phyloP scores from a whole-genome alignment of 2,113 vertebrate species.

The Forbesichthys agassizii region DNA sequence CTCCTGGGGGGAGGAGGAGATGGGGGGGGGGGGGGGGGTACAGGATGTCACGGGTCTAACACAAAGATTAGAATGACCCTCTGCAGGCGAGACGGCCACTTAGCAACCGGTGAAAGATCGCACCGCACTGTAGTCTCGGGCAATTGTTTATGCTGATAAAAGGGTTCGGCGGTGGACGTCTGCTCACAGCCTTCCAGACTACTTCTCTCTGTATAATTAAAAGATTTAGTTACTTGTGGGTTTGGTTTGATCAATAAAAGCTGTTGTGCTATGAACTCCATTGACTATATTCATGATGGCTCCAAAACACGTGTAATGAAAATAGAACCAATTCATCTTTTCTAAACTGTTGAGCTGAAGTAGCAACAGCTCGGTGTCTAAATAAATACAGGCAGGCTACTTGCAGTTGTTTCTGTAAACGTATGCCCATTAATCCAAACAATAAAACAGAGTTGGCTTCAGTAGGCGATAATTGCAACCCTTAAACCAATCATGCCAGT shows the following conservation, averaged over 20 bases:
- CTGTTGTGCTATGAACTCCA: not conserved
- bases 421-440: too few relatives aligned
- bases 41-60: not conserved
- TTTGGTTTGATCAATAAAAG: not conserved
- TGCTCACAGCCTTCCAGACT: conserved; percentile 3
- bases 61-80: not conserved
- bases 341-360: too few relatives aligned
- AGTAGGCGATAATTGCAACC: too few relatives aligned
- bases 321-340: too few relatives aligned
- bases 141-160: not conserved
- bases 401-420: too few relatives aligned
- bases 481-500: too few relatives aligned
- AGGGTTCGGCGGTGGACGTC: not conserved
- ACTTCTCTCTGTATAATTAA: conserved; percentile 18
- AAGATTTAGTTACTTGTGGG: not conserved
- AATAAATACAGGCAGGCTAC: too few relatives aligned
- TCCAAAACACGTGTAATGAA: too few relatives aligned
- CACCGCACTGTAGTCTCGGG: not conserved
- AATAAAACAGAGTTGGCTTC: too few relatives aligned
- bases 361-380: too few relatives aligned
- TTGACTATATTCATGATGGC: not conserved
- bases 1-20: not conserved
- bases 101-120: not conserved
- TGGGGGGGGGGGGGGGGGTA: not conserved
- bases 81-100: not conserved